phyloP scores from a whole-genome alignment of 2,797 vertebrate genomes.

The Darevskia mixta region DNA sequence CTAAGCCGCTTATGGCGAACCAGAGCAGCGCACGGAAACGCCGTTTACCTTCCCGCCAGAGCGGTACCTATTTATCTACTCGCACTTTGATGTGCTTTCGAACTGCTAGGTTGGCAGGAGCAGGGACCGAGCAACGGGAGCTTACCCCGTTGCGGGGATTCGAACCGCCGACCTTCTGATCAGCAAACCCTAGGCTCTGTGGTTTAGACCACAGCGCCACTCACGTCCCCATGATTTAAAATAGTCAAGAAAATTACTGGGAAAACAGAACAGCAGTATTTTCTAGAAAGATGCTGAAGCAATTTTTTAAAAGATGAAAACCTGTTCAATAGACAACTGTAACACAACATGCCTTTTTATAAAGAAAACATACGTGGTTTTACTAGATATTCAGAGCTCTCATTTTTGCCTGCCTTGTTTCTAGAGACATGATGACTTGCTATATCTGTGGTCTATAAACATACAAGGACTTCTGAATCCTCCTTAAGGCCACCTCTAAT shows the following conservation, averaged over 20 bases:
- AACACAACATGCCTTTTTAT: background rate
- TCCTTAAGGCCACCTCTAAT: conserved; percentile 52
- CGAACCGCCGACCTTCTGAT: too few relatives aligned
- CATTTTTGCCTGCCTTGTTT: conserved; percentile 25
- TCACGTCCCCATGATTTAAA: background rate
- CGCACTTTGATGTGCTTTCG: too few relatives aligned
- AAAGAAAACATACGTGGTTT: background rate
- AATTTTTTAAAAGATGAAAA: background rate
- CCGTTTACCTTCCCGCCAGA: too few relatives aligned
- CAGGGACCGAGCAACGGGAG: too few relatives aligned
- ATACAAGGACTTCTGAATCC: conserved; percentile 51
- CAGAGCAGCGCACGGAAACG: too few relatives aligned
- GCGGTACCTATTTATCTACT: too few relatives aligned
- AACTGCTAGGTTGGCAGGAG: too few relatives aligned
- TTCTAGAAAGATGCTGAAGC: background rate
- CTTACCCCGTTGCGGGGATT: too few relatives aligned
- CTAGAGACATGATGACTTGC: background rate
- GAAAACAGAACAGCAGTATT: background rate
- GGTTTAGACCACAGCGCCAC: too few relatives aligned
- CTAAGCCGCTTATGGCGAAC: too few relatives aligned
- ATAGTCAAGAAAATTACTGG: background rate
- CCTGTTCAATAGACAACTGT: background rate
- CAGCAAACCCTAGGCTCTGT: too few relatives aligned
- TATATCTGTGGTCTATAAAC: conserved; percentile 40
- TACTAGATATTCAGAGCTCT: background rate